phyloP scores from a whole-genome alignment of 2,888 invertebrate species.

The Tiliacea citrago region DNA sequence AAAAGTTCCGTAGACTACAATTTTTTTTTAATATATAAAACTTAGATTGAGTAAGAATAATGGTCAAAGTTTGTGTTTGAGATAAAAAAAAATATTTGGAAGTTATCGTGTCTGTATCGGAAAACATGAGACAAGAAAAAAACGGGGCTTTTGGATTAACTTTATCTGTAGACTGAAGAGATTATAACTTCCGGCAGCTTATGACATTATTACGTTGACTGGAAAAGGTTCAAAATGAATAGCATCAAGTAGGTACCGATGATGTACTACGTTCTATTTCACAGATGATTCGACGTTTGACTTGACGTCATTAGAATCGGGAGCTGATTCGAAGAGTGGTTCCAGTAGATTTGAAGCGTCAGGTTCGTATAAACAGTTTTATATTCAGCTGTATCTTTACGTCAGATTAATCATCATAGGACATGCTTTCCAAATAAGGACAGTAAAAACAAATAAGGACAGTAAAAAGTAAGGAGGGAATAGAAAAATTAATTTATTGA shows the following conservation, averaged over 20 bases:
- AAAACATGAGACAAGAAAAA: constrained; percentile 25
- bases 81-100: constrained; percentile 27
- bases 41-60: background rate
- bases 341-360: constrained; percentile 74
- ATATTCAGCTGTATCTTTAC: background rate
- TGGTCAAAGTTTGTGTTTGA: constrained; percentile 17
- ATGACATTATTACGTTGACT: constrained; percentile 34
- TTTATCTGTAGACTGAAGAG: constrained; percentile 29
- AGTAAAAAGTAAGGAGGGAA: background rate
- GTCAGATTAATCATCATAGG: background rate
- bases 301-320: constrained; percentile 77
- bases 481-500: no score
- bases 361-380: constrained; percentile 51
- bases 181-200: constrained; percentile 40
- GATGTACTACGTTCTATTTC: constrained; percentile 31
- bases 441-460: background rate
- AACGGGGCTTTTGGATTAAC: constrained; percentile 26
- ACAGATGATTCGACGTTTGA: constrained; percentile 78
- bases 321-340: constrained; percentile 77
- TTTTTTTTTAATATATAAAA: constrained; percentile 6
- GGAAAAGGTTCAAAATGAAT: constrained; percentile 13
- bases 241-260: background rate
- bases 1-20: background rate
- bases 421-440: background rate
- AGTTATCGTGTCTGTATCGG: constrained; percentile 22